Evolutionary conservation across 2,888 invertebrate species (phyloP).

Genomic region (Mythimna albipuncta): DNA sequence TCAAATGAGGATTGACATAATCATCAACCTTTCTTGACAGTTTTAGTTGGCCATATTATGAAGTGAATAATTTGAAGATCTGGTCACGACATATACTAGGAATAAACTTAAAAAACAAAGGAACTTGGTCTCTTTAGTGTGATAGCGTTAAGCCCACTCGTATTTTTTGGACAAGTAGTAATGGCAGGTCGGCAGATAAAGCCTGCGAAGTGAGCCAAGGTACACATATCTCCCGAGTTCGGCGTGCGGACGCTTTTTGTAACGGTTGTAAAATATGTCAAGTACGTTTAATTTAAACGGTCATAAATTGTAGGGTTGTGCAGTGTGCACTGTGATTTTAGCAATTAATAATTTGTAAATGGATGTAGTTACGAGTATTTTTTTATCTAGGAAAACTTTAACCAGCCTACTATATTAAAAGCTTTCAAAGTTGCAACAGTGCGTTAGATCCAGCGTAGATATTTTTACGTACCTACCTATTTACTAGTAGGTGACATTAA

Average conservation of each 20-base stretch:
- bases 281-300: conserved; percentile 50
- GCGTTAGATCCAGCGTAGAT: neutral
- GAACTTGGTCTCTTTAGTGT: neutral
- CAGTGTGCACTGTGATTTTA: conserved; percentile 6
- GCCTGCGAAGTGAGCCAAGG: neutral
- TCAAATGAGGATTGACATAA: no score
- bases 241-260: conserved; percentile 29
- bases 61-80: no score
- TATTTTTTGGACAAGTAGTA: conserved; percentile 5
- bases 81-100: no score
- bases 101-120: neutral
- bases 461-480: neutral
- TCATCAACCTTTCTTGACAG: no score
- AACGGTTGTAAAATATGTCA: conserved; percentile 54
- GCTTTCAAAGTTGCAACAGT: neutral
- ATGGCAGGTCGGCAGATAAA: conserved; percentile 18
- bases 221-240: conserved; percentile 13
- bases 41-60: no score
- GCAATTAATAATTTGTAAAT: conserved; percentile 6
- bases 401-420: neutral
- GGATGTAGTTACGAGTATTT: neutral
- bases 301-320: conserved; percentile 41
- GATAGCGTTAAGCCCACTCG: neutral
- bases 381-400: neutral
- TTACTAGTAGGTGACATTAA: neutral